Base-by-base conservation (phyloP, 2,888 invertebrate genomes). In the Chymomyza fuscimana region DNA sequence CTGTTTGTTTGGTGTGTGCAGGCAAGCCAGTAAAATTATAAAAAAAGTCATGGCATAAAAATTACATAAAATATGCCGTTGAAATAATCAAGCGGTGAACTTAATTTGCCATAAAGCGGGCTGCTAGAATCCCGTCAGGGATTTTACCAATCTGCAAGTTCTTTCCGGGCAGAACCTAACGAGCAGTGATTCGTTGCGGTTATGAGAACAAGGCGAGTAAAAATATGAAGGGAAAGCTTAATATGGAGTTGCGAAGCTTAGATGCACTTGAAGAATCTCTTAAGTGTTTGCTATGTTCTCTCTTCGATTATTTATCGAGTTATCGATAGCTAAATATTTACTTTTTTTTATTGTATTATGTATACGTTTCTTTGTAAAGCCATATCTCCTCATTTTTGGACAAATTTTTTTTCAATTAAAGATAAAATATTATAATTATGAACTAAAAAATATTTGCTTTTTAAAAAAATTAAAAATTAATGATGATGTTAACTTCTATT, bases 31-130 rank as follows among this genome's bases (percentile, higher is more conserved):
- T 62, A 50, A 66, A 62, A 59, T 54, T 63, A 63, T 29, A 40
- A 66, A 67, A 62, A 59, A 62, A 65, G 67, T 15, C 25, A 40
- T 52, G 36, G 25, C 29, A 22, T 40, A 32, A 32, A 54, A 66
- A 67, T 52, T 29, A 50, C 22, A 86, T 86, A 84, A 84, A 85
- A 88, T 76, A 77, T 78, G 76, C 68, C 76, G 67, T 65, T 76
- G 73, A 89, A 80, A 79, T 82, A 82, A 86, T 82, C 80, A 81
- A 82, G 89, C 83, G 86, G 81, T 80, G 77, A 89, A 80, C 87
- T 89, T 87, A 87, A 89, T 87, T 89, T 79, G 67, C 87, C 82
- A 86, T 79, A 87, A 89, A 85, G 66, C 63, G 72, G 60, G 54
- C n/a, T 5, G 40, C 10, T 54, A 16, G 16, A 54, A 19, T 19